Base-by-base conservation (phyloP, 1,140 invertebrate genomes). In the Oryctes rhinoceros region DNA sequence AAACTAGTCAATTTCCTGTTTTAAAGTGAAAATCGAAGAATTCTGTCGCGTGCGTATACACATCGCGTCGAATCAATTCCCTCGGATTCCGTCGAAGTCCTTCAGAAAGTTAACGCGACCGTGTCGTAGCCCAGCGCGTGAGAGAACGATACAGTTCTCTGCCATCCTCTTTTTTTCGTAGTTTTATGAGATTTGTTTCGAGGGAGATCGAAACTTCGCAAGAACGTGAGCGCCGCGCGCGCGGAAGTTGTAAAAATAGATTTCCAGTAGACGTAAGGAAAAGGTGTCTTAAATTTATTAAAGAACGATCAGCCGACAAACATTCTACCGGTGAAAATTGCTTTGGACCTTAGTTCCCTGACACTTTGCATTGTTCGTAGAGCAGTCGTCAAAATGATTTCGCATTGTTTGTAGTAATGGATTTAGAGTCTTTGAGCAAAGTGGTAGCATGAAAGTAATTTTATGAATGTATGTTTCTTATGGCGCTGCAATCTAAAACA, bases 191-290 rank as follows among this genome's bases (percentile, higher is more conserved):
- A 59, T 59, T 59, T 59, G 53, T 59, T 59, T 6, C 53, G 13
- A 59, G 3, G 13, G 53, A 6, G 9, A 7, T 59, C 53, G 15
- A 18, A 59, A 59, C 53, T 59, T 59, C 15, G 53, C 53, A 59
- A 59, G 13, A 18, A 6, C 53, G 13, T 6, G 6, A 18, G 15
- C 53, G 53, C 15, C 18, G 18, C 15, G n/a, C 53, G 18, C 53
- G 18, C 53, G 15, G 15, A 59, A 59, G 53, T 59, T 59, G 53
- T 59, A 59, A 59, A 59, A 59, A 59, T 59, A 59, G 53, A 59
- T 59, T 59, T 59, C 53, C 53, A 15, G 53, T 7, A 59, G 18
- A 59, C 15, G 53, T 3, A 15, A 59, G 18, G n/a, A 59, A 59
- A 30, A 15, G 3, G 53, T 59, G 53, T 59, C 53, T n/a, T 59